These are phyloP conservation scores for Sardinella longiceps DNA, from an alignment of 2,797 vertebrate genomes.

Conservation along the genomic window DNA sequence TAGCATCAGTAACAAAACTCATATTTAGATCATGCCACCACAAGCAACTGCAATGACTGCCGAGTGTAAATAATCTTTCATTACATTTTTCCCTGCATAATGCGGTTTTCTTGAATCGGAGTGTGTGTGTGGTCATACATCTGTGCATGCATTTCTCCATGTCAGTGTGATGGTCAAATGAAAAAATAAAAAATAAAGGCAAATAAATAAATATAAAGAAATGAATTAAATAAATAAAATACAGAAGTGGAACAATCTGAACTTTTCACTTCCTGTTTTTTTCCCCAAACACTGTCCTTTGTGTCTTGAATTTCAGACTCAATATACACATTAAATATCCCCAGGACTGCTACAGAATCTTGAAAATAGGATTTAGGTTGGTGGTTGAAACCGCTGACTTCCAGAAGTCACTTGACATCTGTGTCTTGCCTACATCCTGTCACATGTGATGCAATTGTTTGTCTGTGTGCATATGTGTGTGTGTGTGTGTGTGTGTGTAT, in stretches of 20 bases:
- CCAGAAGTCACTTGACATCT: neutral
- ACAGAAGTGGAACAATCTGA: neutral
- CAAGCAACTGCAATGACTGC: neutral
- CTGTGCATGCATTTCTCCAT: neutral
- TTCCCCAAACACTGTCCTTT: neutral
- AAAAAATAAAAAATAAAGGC: no score
- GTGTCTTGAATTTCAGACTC: neutral
- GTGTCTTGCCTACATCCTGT: neutral
- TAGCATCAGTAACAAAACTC: constrained; percentile 48
- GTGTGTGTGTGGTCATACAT: neutral
- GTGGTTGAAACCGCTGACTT: neutral
- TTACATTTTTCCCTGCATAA: no score
- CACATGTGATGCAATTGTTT: no score
- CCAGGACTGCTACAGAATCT: neutral
- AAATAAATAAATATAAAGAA: no score
- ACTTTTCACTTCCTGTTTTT: neutral
- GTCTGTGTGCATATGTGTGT: neutral
- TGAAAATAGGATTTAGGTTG: neutral
- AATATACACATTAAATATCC: neutral
- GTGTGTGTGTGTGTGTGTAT: neutral
- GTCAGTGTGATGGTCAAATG: neutral
- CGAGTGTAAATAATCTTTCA: neutral
- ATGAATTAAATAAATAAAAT: neutral
- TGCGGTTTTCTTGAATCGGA: no score
- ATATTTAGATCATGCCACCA: constrained; percentile 1